Evolutionary conservation across 2,113 vertebrate genomes (phyloP).

Genomic region (Erythrocebus patas): DNA sequence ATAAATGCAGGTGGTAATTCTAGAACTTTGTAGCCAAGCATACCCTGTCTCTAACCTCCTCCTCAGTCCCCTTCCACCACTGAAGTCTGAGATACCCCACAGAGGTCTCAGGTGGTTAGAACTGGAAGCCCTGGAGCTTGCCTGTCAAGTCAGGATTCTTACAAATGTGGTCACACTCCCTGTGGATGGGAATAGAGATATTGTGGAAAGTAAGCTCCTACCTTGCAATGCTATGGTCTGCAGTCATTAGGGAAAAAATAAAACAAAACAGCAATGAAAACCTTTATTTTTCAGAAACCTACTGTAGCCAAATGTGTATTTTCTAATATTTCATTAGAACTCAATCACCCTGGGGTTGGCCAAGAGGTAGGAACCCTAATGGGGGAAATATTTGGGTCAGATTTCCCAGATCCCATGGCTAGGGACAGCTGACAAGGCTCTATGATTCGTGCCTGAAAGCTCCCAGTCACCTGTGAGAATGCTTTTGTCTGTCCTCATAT

Average conservation of each 20-base stretch:
- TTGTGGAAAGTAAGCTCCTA: background rate
- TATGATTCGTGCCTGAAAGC: background rate
- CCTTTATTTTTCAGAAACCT: background rate
- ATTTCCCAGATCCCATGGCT: background rate
- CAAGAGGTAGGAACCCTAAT: background rate
- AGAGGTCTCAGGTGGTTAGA: background rate
- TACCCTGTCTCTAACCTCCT: background rate
- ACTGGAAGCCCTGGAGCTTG: background rate
- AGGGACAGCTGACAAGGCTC: background rate
- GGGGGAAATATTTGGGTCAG: background rate
- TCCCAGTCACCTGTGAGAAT: background rate
- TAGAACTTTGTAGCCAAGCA: background rate
- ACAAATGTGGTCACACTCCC: background rate
- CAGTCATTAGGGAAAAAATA: background rate
- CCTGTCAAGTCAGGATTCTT: background rate
- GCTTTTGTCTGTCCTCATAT: background rate
- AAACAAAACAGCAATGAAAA: background rate
- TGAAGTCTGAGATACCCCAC: background rate
- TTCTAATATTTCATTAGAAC: background rate
- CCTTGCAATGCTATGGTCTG: background rate
- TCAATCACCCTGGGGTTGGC: background rate
- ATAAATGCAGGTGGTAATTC: background rate
- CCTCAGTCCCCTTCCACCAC: fast-evolving
- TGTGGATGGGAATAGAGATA: background rate
- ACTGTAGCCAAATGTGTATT: background rate